Evolutionary conservation across 2,113 vertebrate species (phyloP), one percentile per base, ranked within the genome.

Genomic region (Paradoxurus hermaphroditus): DNA sequence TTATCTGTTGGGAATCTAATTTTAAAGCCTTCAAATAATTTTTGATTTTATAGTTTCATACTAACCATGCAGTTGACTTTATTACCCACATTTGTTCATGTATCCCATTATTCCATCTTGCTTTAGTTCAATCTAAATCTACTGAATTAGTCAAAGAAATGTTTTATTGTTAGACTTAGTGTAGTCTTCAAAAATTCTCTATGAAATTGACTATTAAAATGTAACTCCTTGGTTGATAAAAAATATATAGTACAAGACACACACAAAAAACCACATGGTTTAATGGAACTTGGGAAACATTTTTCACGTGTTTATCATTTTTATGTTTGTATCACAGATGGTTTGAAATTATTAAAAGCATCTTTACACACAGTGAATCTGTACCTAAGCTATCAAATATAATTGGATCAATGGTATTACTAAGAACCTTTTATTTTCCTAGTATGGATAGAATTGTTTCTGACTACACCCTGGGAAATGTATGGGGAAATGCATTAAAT

Each of bases 311-410:
- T 81, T 94, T 94, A 77, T 65, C 13, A 21, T 53, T 88, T 95
- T 89, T 67, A 67, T 67, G 39, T 88, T 83, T 86, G 59, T 8
- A 63, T 91, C 44, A 91, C 36, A 90, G 67, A 51, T 67, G 18
- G 15, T 29, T 90, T 96, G 81, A 95, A 91, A 86, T 95, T 63
- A 90, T 79, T 88, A 85, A 96, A 51, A 72, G 2, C 2, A 63
- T 94, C 27, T 88, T 87, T 95, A 27, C 3, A 70, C 6, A 68
- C 6, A 31, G 13, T 86, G 14, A 51, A 85, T 93, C 10, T 95
- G 25, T 83, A 62, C 29, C 51, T 82, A 39, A 78, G 5, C n/a
- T 91, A 77, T 89, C 21, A 95, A 12, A 21, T 86, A 3, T 59
- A 65, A 83, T 90, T 92, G 41, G 25, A 36, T 53, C 1, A 6